Evolutionary conservation across 1,140 invertebrate species (phyloP).

Genomic region (Marisa cornuarietis): DNA sequence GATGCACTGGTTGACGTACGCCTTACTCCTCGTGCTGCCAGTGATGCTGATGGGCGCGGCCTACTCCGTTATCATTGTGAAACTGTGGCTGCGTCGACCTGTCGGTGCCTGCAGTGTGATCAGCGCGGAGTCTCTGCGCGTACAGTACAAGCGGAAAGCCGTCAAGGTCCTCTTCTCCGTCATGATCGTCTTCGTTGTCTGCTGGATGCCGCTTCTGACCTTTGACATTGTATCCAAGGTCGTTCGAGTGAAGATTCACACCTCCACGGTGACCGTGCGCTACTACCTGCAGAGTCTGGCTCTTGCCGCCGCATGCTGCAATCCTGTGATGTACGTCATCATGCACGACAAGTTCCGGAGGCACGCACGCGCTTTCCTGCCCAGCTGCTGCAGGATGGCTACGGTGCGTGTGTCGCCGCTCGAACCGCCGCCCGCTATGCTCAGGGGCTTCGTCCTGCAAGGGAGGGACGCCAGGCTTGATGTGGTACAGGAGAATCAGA

Average conservation of each 20-base stretch:
- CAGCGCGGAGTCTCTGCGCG: conserved; percentile 34
- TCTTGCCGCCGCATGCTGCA: conserved; percentile 80
- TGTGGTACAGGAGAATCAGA: too few species aligned
- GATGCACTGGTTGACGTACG: conserved; percentile 19
- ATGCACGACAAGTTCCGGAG: conserved; percentile 85
- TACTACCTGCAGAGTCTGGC: conserved; percentile 60
- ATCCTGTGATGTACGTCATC: conserved; percentile 87
- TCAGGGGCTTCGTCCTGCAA: neutral
- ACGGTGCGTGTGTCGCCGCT: conserved; percentile 16
- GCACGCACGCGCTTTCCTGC: conserved; percentile 33
- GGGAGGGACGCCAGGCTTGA: neutral
- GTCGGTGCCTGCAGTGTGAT: conserved; percentile 25
- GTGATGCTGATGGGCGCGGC: conserved; percentile 25
- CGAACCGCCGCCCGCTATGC: neutral
- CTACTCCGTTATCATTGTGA: conserved; percentile 43
- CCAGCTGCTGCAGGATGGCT: conserved; percentile 21
- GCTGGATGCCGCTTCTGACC: conserved; percentile 51
- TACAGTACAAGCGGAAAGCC: conserved; percentile 42
- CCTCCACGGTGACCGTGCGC: conserved; percentile 13
- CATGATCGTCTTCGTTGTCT: conserved; percentile 47
- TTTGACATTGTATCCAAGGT: conserved; percentile 42
- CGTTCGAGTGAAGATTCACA: conserved; percentile 24
- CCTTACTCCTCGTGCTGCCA: conserved; percentile 4
- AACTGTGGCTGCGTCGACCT: conserved; percentile 41
- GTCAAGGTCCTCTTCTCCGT: conserved; percentile 58